Percentiles rank a stretch among this genome's conserved stretches.
Evolutionary conservation across 2,113 vertebrate genomes (phyloP).

Genomic region (Euleptes europaea): DNA sequence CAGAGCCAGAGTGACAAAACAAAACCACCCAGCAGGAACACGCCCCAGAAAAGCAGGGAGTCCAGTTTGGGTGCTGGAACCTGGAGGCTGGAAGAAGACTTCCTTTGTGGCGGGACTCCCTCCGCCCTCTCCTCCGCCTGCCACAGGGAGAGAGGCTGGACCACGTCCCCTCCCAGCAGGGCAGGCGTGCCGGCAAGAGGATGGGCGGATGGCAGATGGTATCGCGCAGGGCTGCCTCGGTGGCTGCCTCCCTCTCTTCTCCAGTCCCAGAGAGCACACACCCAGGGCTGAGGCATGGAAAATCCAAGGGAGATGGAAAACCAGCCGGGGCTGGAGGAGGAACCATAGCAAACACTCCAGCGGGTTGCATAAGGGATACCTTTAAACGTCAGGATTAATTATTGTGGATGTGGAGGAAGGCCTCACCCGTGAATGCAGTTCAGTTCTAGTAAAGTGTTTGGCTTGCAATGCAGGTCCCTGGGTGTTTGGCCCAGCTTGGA

Average conservation of each 20-base stretch:
- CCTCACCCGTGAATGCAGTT: neutral
- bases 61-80: too few species aligned
- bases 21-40: too few species aligned
- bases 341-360: neutral
- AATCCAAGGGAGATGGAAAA: constrained; percentile 3
- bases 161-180: neutral
- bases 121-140: neutral
- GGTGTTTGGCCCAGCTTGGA: too few species aligned
- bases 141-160: neutral
- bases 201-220: neutral
- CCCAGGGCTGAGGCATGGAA: constrained; percentile 12
- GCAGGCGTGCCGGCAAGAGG: neutral
- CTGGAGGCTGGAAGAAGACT: too few species aligned
- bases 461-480: too few species aligned
- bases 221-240: neutral
- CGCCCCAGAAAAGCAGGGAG: too few species aligned
- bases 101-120: too few species aligned
- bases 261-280: neutral
- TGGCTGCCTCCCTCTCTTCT: neutral
- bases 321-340: neutral
- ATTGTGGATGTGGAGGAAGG: neutral
- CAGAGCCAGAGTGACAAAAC: too few species aligned
- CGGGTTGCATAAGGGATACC: neutral
- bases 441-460: neutral
- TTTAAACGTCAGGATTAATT: too few species aligned